Conservation (phyloP, 1,140 invertebrate genomes). For the Orchesella cincta region DNA sequence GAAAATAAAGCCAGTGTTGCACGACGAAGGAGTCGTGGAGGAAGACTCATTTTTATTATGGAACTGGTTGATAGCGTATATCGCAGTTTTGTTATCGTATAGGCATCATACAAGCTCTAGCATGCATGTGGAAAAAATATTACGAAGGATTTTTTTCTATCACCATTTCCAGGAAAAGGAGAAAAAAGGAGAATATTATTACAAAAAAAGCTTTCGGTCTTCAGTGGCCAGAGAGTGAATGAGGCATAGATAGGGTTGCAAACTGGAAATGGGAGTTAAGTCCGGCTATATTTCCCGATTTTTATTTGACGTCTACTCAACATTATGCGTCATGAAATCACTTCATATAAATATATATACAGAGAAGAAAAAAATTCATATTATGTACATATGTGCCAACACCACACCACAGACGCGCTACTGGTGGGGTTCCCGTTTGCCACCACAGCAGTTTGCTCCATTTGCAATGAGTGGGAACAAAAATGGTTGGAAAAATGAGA, state of each 20-base stretch:
- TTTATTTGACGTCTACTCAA: constrained; percentile 1
- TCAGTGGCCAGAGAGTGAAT: background rate
- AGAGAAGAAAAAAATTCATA: background rate
- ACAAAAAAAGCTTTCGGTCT: background rate
- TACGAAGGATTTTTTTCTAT: constrained; percentile 12
- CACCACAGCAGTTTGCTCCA: background rate
- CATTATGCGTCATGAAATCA: background rate
- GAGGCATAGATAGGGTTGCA: constrained; percentile 8
- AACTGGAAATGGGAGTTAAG: constrained; percentile 1
- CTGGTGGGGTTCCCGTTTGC: background rate
- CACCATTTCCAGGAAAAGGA: background rate
- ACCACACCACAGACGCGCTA: background rate
- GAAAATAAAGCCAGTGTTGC: no score
- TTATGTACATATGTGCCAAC: background rate
- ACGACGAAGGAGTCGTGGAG: no score
- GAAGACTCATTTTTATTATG: no score
- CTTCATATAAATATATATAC: background rate
- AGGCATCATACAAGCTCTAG: background rate
- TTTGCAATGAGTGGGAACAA: background rate
- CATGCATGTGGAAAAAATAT: background rate
- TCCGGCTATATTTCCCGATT: constrained; percentile 11
- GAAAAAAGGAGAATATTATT: background rate
- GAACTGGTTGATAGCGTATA: no score
- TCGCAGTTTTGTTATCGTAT: background rate
- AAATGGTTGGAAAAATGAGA: background rate